Base-by-base conservation (phyloP, 2,888 invertebrate species). In the Nephrotoma appendiculata region DNA sequence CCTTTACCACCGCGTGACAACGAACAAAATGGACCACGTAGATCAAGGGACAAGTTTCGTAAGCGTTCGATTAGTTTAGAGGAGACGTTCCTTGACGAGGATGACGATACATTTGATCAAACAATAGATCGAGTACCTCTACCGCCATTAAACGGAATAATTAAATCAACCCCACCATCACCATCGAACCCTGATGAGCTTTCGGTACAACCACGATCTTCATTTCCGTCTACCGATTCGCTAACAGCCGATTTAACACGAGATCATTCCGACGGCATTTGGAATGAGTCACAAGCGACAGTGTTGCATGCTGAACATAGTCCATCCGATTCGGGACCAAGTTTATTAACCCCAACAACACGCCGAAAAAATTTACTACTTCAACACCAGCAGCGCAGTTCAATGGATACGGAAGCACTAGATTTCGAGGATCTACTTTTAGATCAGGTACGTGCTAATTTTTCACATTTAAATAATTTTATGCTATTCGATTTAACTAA, bases 221-320 rank as follows among this genome's bases (percentile, higher is more conserved):
- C 95, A 6, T 96, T 96, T 91, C 96, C 96, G 86, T 97, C 96
- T 45, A 96, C 95, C 89, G 96, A 97, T 91, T 97, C 96, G 11
- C 92, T 97, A 88, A 94, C 95, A n/a, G 96, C 96, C 89, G 96
- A 96, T 90, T 89, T 93, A 86, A 95, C 94, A 43, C 92, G 96
- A 89, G 97, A 97, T 90, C 96, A 96, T 91, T 96, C 96, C 85
- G 97, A 97, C 90, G 96, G 96, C 86, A 95, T 96, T 89, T 97
- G 97, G 96, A 97, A 97, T 91, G 97, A 97, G 92, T 97, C 97
- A 11, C 97, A 97, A 92, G 95, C 95, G 7, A 97, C 96, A 0
- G 96, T 97, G 15, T 92, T 96, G 48, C 96, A 95, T 91, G 94
- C 94, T 0, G 96, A 96, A 90, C 94, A 94, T 15, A 93, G 93